Evolutionary conservation across 2,888 invertebrate species (phyloP), one percentile per base, ranked within the genome.

Genomic region (Tanytarsus gracilentus): DNA sequence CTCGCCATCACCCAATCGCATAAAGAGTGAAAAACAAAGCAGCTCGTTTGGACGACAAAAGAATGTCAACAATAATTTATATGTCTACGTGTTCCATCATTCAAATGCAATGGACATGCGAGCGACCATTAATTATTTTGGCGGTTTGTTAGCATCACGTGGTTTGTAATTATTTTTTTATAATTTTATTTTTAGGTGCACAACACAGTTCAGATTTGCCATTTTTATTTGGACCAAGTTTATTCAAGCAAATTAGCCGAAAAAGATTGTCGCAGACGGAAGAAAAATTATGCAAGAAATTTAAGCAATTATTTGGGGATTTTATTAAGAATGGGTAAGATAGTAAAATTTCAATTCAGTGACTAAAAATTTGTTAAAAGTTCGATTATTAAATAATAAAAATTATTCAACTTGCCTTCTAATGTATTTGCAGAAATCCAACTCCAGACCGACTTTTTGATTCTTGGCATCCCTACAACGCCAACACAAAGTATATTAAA

Each of bases 141-240:
- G 71, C 0, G 60, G 60, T 60, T 14, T 23, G 59, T 33, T 5
- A 14, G 9, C n/a, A n/a, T 23, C 44, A 21, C 5, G 21, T 1
- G 14, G 16, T 18, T 5, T 16, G 18, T 4, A 26, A n/a, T 50
- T 50, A 18, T 11, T 27, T 16, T 18, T 44, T 5, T 18, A 30
- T 21, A 2, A 25, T 39, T 25, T 39, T 23, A 8, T 55, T 21
- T 33, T n/a, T n/a, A 58, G 85, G 84, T 61, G 79, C 82, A n/a
- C 77, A 79, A 0, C 83, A 85, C 64, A 81, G 84, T 4, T 77
- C 83, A 0, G 86, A 86, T 69, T 70, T 86, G 62, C 75, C 85
- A 8, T 74, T 84, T 29, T 69, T 85, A 25, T 75, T 85, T 64
- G 85, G 86, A 4, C 84, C 85, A 39, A 77, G 80, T 30, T 68